A percentile compares a stretch with the other conserved stretches of the same genome.
Evolutionary conservation across 2,888 invertebrate genomes (phyloP).

Genomic region (Andrena praecox): DNA sequence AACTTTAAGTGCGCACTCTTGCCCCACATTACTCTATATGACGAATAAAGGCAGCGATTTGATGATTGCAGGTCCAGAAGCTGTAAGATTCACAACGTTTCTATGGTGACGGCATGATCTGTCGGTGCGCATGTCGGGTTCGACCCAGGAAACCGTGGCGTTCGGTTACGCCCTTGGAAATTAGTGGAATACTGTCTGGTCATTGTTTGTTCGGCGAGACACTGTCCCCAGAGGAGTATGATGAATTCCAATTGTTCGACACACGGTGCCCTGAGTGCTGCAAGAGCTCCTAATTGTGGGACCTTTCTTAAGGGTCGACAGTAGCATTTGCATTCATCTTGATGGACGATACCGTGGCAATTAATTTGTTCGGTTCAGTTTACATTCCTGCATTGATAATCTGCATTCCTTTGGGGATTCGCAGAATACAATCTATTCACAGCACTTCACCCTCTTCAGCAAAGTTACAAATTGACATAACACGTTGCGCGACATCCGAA

Average conservation of each 20-base stretch:
- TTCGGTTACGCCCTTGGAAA: slow-evolving; percentile 77
- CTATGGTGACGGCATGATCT: slow-evolving; percentile 74
- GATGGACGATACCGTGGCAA: slow-evolving; percentile 10
- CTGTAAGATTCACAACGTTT: slow-evolving; percentile 68
- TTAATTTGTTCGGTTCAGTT: slow-evolving; percentile 15
- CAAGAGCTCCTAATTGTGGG: slow-evolving; percentile 13
- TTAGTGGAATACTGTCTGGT: slow-evolving; percentile 54
- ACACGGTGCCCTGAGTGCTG: background rate
- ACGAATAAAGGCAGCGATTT: slow-evolving; percentile 47
- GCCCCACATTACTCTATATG: background rate
- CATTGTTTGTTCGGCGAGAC: slow-evolving; percentile 33
- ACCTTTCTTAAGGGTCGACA: background rate
- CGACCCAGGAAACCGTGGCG: slow-evolving; percentile 65
- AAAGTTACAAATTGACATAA: background rate
- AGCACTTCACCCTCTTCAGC: background rate
- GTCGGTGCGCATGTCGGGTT: slow-evolving; percentile 77
- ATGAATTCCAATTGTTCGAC: slow-evolving; percentile 36
- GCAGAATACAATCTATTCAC: background rate
- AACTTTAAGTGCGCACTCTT: too few relatives aligned
- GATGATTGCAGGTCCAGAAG: slow-evolving; percentile 14
- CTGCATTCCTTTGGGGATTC: background rate
- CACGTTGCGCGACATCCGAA: background rate
- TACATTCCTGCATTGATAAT: slow-evolving; percentile 5
- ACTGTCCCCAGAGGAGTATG: background rate
- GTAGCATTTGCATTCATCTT: background rate